These are phyloP conservation scores for Chironex yamaguchii DNA, from an alignment of 30 jellyfish, hydroid and myxozoan species.

Conservation along the genomic window DNA sequence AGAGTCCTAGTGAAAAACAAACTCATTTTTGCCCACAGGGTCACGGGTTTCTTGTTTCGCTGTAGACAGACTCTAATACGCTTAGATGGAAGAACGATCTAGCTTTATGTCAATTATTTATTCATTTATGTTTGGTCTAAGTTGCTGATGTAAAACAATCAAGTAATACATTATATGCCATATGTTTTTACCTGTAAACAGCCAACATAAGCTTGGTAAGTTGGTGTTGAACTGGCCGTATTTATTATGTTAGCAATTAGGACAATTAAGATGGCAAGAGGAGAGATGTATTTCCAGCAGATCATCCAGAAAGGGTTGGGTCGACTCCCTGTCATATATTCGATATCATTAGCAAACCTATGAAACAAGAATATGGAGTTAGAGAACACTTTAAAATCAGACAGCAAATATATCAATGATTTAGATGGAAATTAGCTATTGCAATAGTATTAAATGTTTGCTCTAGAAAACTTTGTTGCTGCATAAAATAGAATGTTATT, in stretches of 20 bases:
- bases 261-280: slow-evolving; percentile 84
- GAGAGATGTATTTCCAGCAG: slow-evolving; percentile 97
- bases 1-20: no score
- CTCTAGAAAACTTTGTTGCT: no score
- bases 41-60: no score
- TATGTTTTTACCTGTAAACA: slow-evolving; percentile 77
- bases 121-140: no score
- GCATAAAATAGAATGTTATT: no score
- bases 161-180: background rate
- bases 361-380: background rate
- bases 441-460: no score
- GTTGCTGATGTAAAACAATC: background rate
- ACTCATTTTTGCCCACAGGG: no score
- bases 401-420: background rate
- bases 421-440: background rate
- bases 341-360: slow-evolving; percentile 89
- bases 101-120: no score
- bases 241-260: slow-evolving; percentile 76
- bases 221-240: slow-evolving; percentile 65
- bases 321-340: slow-evolving; percentile 94
- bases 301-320: slow-evolving; percentile 88
- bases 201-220: slow-evolving; percentile 87
- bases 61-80: no score
- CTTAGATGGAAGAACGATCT: no score
- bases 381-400: background rate